Base-by-base conservation (phyloP, 2,888 invertebrate species). In the Erebia palarica region DNA sequence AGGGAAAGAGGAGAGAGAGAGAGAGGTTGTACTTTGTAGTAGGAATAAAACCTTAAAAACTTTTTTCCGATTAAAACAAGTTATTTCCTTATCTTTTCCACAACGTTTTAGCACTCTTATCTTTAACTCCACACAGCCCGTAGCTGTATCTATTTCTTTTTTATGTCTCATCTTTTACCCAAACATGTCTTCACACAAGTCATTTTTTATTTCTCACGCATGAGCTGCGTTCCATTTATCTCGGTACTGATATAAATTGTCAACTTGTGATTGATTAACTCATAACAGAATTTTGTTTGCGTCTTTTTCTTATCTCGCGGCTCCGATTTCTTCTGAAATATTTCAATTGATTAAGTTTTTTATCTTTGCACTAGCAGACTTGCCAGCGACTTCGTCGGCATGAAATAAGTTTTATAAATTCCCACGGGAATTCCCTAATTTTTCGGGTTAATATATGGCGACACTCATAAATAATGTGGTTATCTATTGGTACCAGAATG, bases 191-290 rank as follows among this genome's bases (percentile, higher is more conserved):
- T 49, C 57, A 47, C 57, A 57, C 57, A 14, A 42, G 66, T 42
- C 66, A 66, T 66, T 66, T 66, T 66, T 66, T 66, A 66, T 66
- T 42, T 66, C 66, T 57, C 66, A 55, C 57, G 66, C 63, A 49
- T 21, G 63, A 21, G 13, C 44, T 57, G 42, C 65, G 42, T 55
- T 57, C 66, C 66, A 18, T 66, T 66, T 57, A 66, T 66, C 66
- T 57, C 18, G 44, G 21, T 57, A 66, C 58, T 66, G 57, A 66
- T 66, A 66, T 66, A 57, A 66, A 57, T 66, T 66, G 66, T 66
- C 57, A 66, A 66, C 21, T 42, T 21, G 57, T 66, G 66, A 66
- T 66, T 66, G 66, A 66, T 66, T 66, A 66, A 58, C 66, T 66
- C 36, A 42, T 36, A 13, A 55, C 65, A 16, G 53, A 55, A 65